These are phyloP conservation scores for Drosophila neutralis DNA, from an alignment of 2,888 invertebrate genomes.

Conservation along the genomic window DNA sequence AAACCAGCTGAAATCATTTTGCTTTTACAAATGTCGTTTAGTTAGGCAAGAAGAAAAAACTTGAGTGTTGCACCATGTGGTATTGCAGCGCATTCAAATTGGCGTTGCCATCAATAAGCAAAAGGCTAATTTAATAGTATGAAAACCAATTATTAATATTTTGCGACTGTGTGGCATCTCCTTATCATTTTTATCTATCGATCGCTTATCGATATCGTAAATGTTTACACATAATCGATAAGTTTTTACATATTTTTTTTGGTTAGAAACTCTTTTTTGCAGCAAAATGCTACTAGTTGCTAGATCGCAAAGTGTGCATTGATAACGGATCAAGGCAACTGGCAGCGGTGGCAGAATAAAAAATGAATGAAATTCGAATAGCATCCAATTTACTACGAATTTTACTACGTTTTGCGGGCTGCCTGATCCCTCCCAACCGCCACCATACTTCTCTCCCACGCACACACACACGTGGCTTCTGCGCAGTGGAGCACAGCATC, in stretches of 20 bases:
- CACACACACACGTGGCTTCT: slow-evolving; percentile 39
- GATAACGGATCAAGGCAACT: slow-evolving; percentile 24
- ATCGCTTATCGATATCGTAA: neutral
- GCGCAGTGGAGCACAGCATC: slow-evolving; percentile 67
- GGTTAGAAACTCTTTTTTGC: neutral
- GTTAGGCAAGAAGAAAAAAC: neutral
- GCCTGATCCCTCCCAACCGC: neutral
- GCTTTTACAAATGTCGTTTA: neutral
- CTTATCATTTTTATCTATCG: neutral
- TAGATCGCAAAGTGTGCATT: neutral
- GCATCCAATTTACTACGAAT: slow-evolving; percentile 69
- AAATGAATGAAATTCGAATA: slow-evolving; percentile 57
- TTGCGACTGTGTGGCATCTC: slow-evolving; percentile 2
- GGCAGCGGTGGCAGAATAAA: slow-evolving; percentile 2
- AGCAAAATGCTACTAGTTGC: neutral
- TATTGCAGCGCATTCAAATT: neutral
- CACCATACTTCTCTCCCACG: neutral
- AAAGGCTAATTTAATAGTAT: too few relatives aligned
- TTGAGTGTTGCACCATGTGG: neutral
- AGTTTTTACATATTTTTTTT: neutral
- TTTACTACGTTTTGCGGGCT: slow-evolving; percentile 58
- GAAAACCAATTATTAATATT: neutral
- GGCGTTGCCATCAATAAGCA: neutral
- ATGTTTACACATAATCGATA: neutral
- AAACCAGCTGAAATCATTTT: neutral